Evolutionary conservation across 2,888 invertebrate species (phyloP).

Genomic region (Linnaemya tessellans): DNA sequence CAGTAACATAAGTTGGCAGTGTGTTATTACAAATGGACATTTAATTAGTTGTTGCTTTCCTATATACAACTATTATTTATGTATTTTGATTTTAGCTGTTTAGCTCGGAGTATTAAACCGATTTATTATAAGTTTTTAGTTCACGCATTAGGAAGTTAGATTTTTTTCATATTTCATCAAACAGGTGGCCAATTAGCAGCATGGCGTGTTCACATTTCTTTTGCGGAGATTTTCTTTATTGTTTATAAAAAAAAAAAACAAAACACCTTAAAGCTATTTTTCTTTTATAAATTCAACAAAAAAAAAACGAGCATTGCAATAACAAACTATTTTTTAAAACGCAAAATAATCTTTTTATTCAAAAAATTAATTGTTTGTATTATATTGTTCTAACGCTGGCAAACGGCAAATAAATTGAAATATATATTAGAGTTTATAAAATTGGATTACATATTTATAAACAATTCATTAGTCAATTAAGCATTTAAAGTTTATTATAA

Average conservation of each 20-base stretch:
- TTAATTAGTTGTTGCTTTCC: neutral
- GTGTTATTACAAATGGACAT: too few species aligned
- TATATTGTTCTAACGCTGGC: neutral
- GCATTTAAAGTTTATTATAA: too few species aligned
- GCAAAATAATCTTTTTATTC: too few species aligned
- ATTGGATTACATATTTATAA: too few species aligned
- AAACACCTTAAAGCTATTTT: neutral
- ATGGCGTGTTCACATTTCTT: conserved; percentile 3
- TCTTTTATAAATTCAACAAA: neutral
- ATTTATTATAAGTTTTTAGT: neutral
- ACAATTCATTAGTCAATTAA: too few species aligned
- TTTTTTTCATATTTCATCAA: neutral
- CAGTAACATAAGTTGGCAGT: too few species aligned
- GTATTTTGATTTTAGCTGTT: neutral
- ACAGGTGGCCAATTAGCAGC: conserved; percentile 36
- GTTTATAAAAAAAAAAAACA: neutral
- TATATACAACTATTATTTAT: neutral
- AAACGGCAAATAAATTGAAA: neutral
- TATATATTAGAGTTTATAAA: too few species aligned
- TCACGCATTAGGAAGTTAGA: conserved; percentile 11
- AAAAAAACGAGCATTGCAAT: neutral
- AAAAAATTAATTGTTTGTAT: neutral
- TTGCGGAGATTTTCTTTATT: neutral
- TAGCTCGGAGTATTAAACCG: neutral
- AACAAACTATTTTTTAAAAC: neutral